phyloP scores from a whole-genome alignment of 1,140 invertebrate genomes.

The Vanessa atalanta region DNA sequence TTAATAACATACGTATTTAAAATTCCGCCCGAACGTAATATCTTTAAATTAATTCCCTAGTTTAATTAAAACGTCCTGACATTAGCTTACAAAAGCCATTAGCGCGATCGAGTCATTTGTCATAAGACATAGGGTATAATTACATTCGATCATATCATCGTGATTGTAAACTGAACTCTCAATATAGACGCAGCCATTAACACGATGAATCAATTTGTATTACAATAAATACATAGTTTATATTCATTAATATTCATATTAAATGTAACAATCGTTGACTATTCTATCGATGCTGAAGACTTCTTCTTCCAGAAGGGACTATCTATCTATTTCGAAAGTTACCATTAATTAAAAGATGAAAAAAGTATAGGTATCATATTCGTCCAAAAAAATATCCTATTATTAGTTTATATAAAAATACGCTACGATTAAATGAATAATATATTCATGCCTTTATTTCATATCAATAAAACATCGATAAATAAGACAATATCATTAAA shows the following conservation, averaged over 20 bases:
- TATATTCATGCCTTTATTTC: no score
- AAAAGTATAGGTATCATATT: no score
- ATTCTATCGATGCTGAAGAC: not conserved
- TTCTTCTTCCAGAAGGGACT: not conserved
- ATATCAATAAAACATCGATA: no score
- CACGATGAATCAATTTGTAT: constrained; percentile 29
- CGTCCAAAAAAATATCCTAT: no score
- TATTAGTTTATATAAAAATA: no score
- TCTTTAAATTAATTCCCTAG: not conserved
- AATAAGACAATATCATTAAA: no score
- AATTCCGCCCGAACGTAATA: constrained; percentile 5
- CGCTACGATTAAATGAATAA: no score
- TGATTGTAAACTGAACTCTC: constrained; percentile 20
- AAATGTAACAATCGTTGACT: not conserved
- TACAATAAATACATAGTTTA: constrained; percentile 5
- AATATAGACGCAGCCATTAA: constrained; percentile 29
- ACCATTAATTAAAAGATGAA: not conserved
- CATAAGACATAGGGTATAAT: constrained; percentile 30
- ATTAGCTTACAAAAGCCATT: constrained; percentile 31
- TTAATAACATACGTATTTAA: constrained; percentile 5
- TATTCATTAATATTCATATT: not conserved
- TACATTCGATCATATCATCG: constrained; percentile 24
- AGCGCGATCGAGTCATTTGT: constrained; percentile 33
- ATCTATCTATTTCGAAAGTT: not conserved
- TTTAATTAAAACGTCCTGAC: constrained; percentile 34